Conservation (phyloP, 2,797 vertebrate genomes). For the Anabas testudineus region DNA sequence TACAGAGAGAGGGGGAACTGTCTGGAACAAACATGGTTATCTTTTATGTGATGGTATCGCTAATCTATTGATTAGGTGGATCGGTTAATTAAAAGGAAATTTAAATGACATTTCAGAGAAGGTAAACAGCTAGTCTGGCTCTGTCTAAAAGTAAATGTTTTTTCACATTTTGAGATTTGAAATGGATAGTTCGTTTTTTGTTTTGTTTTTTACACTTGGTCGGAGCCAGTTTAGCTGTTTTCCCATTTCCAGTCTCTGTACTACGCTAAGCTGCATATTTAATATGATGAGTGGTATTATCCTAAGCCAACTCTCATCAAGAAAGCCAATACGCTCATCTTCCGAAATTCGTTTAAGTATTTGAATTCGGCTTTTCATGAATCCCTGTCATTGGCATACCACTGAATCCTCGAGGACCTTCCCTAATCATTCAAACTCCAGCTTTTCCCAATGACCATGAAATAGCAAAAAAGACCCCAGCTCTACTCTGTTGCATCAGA, state of each 20-base stretch:
- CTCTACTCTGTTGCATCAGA: constrained; percentile 27
- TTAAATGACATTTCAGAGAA: constrained; percentile 39
- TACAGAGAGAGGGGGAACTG: constrained; percentile 32
- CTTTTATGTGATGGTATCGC: constrained; percentile 45
- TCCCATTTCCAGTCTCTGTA: background rate
- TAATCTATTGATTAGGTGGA: constrained; percentile 54
- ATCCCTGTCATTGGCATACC: background rate
- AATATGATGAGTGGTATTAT: background rate
- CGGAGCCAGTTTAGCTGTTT: background rate
- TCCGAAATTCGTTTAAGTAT: background rate
- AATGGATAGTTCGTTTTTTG: too few relatives aligned
- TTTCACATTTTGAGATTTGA: too few relatives aligned
- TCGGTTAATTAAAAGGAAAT: constrained; percentile 44
- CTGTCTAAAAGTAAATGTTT: background rate
- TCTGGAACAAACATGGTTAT: constrained; percentile 48
- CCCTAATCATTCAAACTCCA: background rate
- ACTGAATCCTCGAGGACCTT: background rate
- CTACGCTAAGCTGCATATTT: background rate
- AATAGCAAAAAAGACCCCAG: constrained; percentile 27
- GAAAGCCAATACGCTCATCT: background rate
- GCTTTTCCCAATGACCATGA: constrained; percentile 27
- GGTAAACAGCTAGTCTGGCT: background rate
- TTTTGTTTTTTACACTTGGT: background rate
- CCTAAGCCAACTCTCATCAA: background rate
- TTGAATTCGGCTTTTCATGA: constrained; percentile 14